Evolutionary conservation across 2,797 vertebrate genomes (phyloP), one percentile per base, ranked within the genome.

Genomic region (Helostoma temminkii): DNA sequence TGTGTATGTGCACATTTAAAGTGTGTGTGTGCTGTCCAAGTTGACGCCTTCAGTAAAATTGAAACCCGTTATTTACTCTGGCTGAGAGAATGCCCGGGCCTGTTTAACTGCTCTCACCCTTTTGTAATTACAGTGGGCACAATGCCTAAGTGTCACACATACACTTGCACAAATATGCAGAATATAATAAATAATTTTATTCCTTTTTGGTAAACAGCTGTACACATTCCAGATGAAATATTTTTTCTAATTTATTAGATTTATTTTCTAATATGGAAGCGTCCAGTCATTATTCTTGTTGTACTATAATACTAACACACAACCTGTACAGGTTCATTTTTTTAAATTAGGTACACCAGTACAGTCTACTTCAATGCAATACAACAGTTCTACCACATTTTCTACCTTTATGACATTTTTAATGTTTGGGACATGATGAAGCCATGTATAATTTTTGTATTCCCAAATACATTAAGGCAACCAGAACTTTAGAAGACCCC

Each of bases 91-190:
- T 46, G 72, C 61, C 72, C 61, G 53, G 52, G 63, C 70, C 63
- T 78, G 82, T 85, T 80, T 68, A 66, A 82, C 45, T 36, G 74
- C 58, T 74, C 55, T 34, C 32, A 34, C 3, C 32, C 32, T 11
- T 57, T 54, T 37, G 52, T 87, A 86, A 86, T 88, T 74, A 87
- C 16, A 66, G 74, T 48, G 26, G 42, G 28, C 21, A 46, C 71
- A 43, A 78, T 30, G 47, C 54, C 56, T 66, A 46, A 72, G 59
- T 43, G 15, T 10, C 11, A 37, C 18, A 65, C 24, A 36, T 16
- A 25, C 6, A 60, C 6, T 32, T n/a, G n/a, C 53, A 45, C 7
- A 39, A 6, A 21, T 19, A 55, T 9, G 19, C 22, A 9, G 28
- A 57, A 21, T 9, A 63, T 26, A 39, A 36, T 1, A 66, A 56